Conservation (phyloP, 2,113 vertebrate species). For the Scartelaos histophorus region DNA sequence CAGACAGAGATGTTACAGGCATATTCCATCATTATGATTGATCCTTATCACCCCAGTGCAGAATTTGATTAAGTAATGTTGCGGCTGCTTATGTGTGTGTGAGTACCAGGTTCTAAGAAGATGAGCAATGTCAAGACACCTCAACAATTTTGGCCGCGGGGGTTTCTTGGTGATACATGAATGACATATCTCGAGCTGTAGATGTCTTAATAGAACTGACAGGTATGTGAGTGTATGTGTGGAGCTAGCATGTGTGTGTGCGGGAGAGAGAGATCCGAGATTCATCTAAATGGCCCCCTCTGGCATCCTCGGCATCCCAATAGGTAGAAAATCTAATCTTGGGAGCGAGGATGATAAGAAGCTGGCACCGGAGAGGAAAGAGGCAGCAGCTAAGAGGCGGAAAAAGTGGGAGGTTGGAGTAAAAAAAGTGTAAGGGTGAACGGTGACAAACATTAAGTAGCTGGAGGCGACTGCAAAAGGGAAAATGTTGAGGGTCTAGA, state of each 20-base stretch:
- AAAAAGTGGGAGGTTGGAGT: conserved; percentile 9
- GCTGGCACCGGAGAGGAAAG: conserved; percentile 27
- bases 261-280: conserved; percentile 12
- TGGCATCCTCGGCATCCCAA: conserved; percentile 44
- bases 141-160: conserved; percentile 37
- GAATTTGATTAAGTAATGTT: conserved; percentile 30
- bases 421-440: conserved; percentile 25
- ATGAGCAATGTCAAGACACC: conserved; percentile 38
- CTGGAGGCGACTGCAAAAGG: conserved; percentile 30
- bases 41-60: conserved; percentile 39
- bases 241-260: not conserved
- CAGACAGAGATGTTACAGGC: conserved; percentile 42
- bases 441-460: conserved; percentile 39
- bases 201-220: conserved; percentile 33
- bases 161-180: conserved; percentile 33
- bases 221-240: conserved; percentile 10
- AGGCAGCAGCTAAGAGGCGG: conserved; percentile 32
- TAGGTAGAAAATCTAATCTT: conserved; percentile 59
- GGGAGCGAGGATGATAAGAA: conserved; percentile 55
- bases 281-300: conserved; percentile 55
- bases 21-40: conserved; percentile 63
- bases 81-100: not conserved
- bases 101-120: conserved; percentile 10
- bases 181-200: conserved; percentile 33
- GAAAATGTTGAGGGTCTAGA: conserved; percentile 30